Conservation (phyloP, 2,797 vertebrate species). For the Artibeus lituratus region DNA sequence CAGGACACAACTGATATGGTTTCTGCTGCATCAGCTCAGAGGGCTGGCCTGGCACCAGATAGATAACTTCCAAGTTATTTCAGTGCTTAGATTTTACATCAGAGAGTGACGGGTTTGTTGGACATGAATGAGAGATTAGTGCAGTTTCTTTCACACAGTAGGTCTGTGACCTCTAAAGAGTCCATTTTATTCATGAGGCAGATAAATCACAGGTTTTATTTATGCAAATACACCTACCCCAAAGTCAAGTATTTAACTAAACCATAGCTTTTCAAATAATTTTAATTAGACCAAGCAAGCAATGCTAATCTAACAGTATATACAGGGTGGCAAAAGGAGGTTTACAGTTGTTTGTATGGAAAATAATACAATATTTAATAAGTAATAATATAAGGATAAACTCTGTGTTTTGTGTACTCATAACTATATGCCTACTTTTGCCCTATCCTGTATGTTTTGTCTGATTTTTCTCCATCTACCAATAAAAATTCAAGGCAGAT, state of each 20-base stretch:
- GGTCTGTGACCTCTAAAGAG: background rate
- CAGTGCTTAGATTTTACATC: background rate
- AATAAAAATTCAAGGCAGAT: slow-evolving; percentile 70
- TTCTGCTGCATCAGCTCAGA: background rate
- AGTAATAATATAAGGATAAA: background rate
- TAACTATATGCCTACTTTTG: background rate
- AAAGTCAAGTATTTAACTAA: slow-evolving; percentile 78
- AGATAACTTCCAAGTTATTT: background rate
- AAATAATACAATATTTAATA: background rate
- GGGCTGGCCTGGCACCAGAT: background rate
- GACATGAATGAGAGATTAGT: background rate
- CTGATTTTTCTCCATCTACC: slow-evolving; percentile 46
- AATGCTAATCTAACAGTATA: slow-evolving; percentile 67
- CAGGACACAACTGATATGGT: background rate
- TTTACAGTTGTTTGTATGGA: background rate
- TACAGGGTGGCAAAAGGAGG: background rate
- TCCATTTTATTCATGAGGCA: background rate
- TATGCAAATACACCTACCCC: slow-evolving; percentile 41
- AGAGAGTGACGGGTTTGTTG: background rate
- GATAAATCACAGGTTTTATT: slow-evolving; percentile 3
- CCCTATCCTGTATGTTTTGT: background rate
- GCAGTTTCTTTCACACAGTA: background rate
- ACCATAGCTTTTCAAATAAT: slow-evolving; percentile 62
- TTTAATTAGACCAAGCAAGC: slow-evolving; percentile 76
- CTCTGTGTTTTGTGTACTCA: background rate